Evolutionary conservation across 2,113 vertebrate genomes (phyloP).

Genomic region (Microcebus jonahi): DNA sequence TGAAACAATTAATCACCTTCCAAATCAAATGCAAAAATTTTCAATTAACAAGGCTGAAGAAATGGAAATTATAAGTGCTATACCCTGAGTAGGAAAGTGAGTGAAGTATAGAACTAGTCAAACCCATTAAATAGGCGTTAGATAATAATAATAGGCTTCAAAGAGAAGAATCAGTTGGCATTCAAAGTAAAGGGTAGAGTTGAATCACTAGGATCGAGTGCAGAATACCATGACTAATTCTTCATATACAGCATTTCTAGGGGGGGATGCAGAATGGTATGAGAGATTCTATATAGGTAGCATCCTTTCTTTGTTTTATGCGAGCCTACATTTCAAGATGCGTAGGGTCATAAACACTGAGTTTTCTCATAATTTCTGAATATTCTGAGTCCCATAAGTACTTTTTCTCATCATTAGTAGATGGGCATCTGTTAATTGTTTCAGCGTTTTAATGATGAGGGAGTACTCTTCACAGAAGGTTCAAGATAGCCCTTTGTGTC

Average conservation of each 20-base stretch:
- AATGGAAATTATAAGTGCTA: conserved; percentile 46
- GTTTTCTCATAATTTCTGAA: background rate
- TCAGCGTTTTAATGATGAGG: background rate
- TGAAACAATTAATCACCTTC: conserved; percentile 76
- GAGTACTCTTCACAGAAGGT: background rate
- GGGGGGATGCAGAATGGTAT: background rate
- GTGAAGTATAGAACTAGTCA: background rate
- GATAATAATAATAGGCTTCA: background rate
- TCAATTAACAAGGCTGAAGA: conserved; percentile 58
- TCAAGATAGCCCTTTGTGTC: background rate
- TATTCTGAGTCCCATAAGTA: background rate
- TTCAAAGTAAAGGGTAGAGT: background rate
- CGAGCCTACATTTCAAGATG: background rate
- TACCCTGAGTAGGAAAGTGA: background rate
- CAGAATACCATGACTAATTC: background rate
- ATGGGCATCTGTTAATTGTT: background rate
- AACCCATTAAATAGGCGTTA: background rate
- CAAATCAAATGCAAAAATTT: conserved; percentile 67
- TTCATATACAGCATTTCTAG: background rate
- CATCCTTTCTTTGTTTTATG: background rate
- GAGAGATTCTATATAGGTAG: background rate
- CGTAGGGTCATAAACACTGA: background rate
- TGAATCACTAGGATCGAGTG: background rate
- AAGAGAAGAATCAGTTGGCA: background rate
- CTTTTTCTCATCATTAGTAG: background rate